Evolutionary conservation across 2,888 invertebrate species (phyloP), one percentile per base, ranked within the genome.

Genomic region (Ommatoiulus sabulosus): DNA sequence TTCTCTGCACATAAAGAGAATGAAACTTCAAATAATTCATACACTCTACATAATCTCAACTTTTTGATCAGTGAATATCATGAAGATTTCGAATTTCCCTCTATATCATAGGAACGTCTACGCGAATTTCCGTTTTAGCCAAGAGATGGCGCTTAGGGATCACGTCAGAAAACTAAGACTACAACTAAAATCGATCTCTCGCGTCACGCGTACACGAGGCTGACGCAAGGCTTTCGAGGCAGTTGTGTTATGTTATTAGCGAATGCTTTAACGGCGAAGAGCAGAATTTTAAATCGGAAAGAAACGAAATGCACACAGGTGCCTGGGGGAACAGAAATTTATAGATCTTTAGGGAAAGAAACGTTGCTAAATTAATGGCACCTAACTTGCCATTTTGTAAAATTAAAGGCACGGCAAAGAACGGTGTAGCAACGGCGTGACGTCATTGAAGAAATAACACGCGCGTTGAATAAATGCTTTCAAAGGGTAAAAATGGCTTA

Each of bases 211-310:
- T 43, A 35, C 15, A 15, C 35, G 5, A 15, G 80, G 24, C 12
- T 80, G 80, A 80, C 80, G 80, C 80, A 80, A 35, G 24, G 8
- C 6, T 43, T 80, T 80, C 12, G 12, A 80, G 35, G 35, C 35
- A 43, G 80, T 80, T 80, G 80, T 24, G 24, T 80, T 20, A 72
- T 15, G 35, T 43, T 80, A 80, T 80, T 80, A 43, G 24, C 35
- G 35, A 43, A 35, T 12, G 35, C 80, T 80, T 80, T 80, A 80
- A 80, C 80, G 80, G 80, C 80, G 35, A 80, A 80, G 80, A 80
- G 80, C 15, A 80, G 80, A 80, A 80, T 80, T 80, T 80, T 80
- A 80, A 80, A 80, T 80, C 80, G 35, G 80, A 80, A 35, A 80
- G 80, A 80, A 80, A 80, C 80, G 3, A 80, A 80, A 24, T 80